Evolutionary conservation across 1,140 invertebrate genomes (phyloP), one percentile per base, ranked within the genome.

Genomic region (Temnothorax curvispinosus): DNA sequence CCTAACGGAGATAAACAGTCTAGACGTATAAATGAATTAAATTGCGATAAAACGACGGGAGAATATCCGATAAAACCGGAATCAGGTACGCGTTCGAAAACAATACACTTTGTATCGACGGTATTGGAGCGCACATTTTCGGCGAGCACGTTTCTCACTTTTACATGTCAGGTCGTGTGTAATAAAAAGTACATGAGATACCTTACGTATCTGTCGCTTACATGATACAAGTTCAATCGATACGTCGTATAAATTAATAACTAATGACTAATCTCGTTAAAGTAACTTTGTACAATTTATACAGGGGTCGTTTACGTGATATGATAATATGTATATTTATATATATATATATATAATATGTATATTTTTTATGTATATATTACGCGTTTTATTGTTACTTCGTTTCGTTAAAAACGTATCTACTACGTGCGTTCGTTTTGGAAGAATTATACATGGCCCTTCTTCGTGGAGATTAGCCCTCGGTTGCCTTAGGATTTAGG

Each of bases 241-340:
- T 67, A 81, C 72, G 71, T 41, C 65, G 38, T 86, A 76, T 81
- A 82, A 87, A 88, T 87, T 87, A 87, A 91, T 87, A 88, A 89
- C 92, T 94, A 94, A 92, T 94, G 93, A 93, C 93, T 94, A 93
- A 93, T 91, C 88, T 93, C 81, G 67, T 92, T 92, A 78, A 44
- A 80, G 35, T 41, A 93, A 91, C 91, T 94, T 92, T 94, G 88
- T 94, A 95, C 93, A 94, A 91, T 94, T 89, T 93, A 92, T 94
- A 94, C 92, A 94, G 92, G 93, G 92, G 93, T 84, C 92, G 91
- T 91, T 91, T 75, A 27, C 41, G 38, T 94, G 93, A 95, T 95
- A 94, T 94, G 94, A 94, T 94, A 93, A 94, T 92, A 94, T 62
- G 38, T 65, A 27, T 69, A 69, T 47, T 50, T 92, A 93, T 62